Base-by-base conservation (phyloP, 1,140 invertebrate species). In the Drosophila obscura region DNA sequence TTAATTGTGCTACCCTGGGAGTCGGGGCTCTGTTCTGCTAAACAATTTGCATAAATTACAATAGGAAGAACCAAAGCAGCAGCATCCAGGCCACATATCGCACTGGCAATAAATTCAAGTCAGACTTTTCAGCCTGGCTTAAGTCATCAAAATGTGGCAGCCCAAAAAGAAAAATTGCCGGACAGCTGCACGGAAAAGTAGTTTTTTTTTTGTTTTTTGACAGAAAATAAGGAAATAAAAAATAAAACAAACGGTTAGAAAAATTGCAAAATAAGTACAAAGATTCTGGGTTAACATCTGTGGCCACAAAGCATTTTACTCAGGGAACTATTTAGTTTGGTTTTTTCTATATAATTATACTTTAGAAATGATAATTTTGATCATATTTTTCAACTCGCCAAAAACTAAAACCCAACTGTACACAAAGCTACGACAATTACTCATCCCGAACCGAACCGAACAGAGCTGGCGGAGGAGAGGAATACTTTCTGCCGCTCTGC, bases 1-100 rank as follows among this genome's bases (percentile, higher is more conserved):
- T 88, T 87, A 88, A 87, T 87, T 87, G 82, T 62, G 41, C 39
- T 50, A 49, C 52, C 22, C 26, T 31, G 31, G 44, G 57, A 48
- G 26, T 6, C 24, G 45, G 26, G 13, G 28, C 2, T 50, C 15
- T 39, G 44, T 50, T 44, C 50, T 68, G 64, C 67, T 64, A 73
- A 79, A 80, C 80, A 77, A 87, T 87, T 87, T 87, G 83, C 83
- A 87, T 87, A 87, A 87, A 88, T 87, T 83, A 83, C 66, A 58
- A 41, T 13, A 51, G 53, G 31, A 31, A 31, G 31, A 31, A 31
- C 2, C 0, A 31, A 2, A 8, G 8, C 8, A 11, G 11, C 35
- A 39, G 35, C 11, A 39, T 44, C 51, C 45, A 26, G 22, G 51
- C 44, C 35, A 67, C 52, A 66, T 73, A 82, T 87, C 83, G 69